Base-by-base conservation (phyloP, 2,797 vertebrate genomes). In the Typhlichthys subterraneus region DNA sequence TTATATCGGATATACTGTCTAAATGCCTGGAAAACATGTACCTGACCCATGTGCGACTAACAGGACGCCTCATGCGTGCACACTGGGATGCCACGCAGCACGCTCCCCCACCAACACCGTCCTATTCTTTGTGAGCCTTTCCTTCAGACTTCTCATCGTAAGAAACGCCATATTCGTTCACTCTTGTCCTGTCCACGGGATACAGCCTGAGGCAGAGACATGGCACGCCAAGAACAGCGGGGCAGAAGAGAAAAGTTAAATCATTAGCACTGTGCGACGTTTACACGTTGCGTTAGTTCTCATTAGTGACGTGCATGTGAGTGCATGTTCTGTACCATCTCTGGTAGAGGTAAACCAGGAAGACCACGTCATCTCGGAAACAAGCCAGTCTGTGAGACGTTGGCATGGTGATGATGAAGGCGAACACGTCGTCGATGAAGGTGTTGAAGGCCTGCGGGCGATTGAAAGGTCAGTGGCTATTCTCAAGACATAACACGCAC, bases 381-480 rank as follows among this genome's bases (percentile, higher is more conserved):
- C 98, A 99, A 0, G 98, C 98, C 85, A 99, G 93, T 85, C 98
- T 93, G 69, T 99, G 97, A 49, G 98, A 99, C 0, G 98, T 98
- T 67, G 98, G 98, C 98, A 99, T 99, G 76, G 97, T 99, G 90
- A 99, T 99, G 91, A 99, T 94, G 91, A 99, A 99, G 76, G 97
- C 98, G 51, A 99, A 99, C 72, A 99, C 94, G 12, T 99, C 98
- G n/a, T 99, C 98, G 46, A 99, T 99, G 86, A 99, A 99, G 33
- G 98, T 99, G 64, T 99, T 99, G 89, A 99, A 99, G 0, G 98
- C 98, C 98, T 99, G 83, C 2, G 0, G 49, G 61, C 6, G 45
- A 62, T 54, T 5, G 8, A 12, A 23, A 29, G 23, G 42, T 15
- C 49, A 38, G 8, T 38, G 33, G 9, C 48, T 50, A 9, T n/a